A percentile compares a stretch with the other conserved stretches of the same genome.
Conservation (phyloP, 2,888 invertebrate genomes). For the Spialia ferax region DNA sequence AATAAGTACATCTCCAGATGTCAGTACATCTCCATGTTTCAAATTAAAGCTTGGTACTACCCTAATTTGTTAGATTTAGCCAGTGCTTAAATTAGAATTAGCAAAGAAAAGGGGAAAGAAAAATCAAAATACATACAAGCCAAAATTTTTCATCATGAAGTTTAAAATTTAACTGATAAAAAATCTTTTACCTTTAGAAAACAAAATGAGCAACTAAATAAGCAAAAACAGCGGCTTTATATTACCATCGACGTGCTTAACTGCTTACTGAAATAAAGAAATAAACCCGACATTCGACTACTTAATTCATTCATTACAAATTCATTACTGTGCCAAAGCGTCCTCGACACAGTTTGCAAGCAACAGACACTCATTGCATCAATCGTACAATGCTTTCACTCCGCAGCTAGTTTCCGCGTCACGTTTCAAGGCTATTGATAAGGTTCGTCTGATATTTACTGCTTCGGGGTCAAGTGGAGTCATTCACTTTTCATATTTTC, state of each 20-base stretch:
- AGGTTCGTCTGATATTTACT: constrained; percentile 74
- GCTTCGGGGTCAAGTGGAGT: constrained; percentile 77
- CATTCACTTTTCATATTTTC: constrained; percentile 77
- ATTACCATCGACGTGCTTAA: too few species aligned
- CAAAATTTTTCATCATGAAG: too few species aligned
- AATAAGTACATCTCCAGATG: too few species aligned
- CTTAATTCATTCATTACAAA: constrained; percentile 53
- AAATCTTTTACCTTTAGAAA: too few species aligned
- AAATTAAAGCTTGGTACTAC: too few species aligned
- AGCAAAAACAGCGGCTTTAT: constrained; percentile 5
- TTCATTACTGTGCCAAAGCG: constrained; percentile 51
- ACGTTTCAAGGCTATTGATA: constrained; percentile 82
- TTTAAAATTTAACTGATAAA: too few species aligned
- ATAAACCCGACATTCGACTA: constrained; percentile 25
- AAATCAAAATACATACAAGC: too few species aligned
- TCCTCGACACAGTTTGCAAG: constrained; percentile 69
- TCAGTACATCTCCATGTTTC: too few species aligned
- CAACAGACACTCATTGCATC: constrained; percentile 67
- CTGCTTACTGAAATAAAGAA: constrained; percentile 15
- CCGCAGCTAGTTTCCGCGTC: constrained; percentile 77
- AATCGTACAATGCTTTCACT: constrained; percentile 80
- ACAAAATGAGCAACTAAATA: background rate
- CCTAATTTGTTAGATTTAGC: too few species aligned
- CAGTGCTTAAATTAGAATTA: too few species aligned
- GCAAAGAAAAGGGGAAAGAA: too few species aligned